phyloP scores from a whole-genome alignment of 2,797 vertebrate species.

The Tadarida brasiliensis region DNA sequence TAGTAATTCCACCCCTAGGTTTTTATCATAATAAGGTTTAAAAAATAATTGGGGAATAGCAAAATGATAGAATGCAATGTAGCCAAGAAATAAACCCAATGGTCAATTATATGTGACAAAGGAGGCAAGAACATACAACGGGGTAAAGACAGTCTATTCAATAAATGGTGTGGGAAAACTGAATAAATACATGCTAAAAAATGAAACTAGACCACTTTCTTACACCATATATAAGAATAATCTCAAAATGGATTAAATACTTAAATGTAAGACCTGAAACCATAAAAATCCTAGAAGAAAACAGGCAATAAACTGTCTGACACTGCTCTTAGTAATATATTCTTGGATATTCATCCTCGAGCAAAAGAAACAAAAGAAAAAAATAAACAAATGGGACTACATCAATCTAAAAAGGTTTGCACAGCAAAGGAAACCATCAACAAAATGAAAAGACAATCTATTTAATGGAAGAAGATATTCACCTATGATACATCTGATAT shows the following conservation, averaged over 20 bases:
- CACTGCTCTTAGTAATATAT: too few relatives aligned
- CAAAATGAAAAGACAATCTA: neutral
- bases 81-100: neutral
- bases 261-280: too few relatives aligned
- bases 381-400: neutral
- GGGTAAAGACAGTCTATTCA: neutral
- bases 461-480: neutral
- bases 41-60: neutral
- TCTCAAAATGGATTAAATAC: neutral
- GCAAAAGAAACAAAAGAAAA: neutral
- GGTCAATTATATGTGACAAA: neutral
- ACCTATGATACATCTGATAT: neutral
- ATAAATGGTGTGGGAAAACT: neutral
- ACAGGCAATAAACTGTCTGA: too few relatives aligned
- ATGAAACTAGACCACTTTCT: neutral
- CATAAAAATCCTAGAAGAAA: too few relatives aligned
- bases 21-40: neutral
- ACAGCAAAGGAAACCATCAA: neutral
- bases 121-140: neutral
- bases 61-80: neutral
- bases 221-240: neutral
- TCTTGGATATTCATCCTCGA: neutral
- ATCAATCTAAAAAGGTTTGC: neutral
- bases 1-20: neutral
- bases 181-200: neutral